phyloP scores from a whole-genome alignment of 2,113 vertebrate species.

The Nothoprocta pentlandii region DNA sequence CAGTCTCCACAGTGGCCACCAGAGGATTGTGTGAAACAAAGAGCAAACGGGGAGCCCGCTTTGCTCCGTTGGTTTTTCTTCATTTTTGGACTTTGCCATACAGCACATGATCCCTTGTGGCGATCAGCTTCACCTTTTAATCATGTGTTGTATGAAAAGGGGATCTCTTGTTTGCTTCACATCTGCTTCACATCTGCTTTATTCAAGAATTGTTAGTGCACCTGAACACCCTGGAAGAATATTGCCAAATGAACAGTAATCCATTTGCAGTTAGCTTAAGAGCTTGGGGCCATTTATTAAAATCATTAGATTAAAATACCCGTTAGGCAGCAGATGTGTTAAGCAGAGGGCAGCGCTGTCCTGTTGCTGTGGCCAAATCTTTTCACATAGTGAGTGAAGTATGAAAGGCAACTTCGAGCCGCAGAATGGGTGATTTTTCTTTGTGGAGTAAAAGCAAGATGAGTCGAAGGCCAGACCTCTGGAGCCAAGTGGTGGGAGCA shows the following conservation, averaged over 20 bases:
- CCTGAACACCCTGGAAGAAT: not conserved
- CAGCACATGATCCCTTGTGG: not conserved
- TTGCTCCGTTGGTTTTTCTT: not conserved
- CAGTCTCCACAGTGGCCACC: not conserved
- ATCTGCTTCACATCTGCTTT: not conserved
- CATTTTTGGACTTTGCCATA: not conserved
- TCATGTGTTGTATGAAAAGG: not conserved
- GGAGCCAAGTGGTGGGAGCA: too few species aligned
- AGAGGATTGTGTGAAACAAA: not conserved
- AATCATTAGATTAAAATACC: not conserved
- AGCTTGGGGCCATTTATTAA: not conserved
- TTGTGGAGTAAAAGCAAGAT: not conserved
- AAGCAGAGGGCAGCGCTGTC: not conserved
- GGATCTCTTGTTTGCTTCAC: not conserved
- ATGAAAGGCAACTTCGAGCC: not conserved
- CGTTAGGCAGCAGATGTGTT: not conserved
- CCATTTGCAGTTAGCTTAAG: not conserved
- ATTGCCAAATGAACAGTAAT: not conserved
- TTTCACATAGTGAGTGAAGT: not conserved
- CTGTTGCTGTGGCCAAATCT: not conserved
- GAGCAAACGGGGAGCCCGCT: not conserved
- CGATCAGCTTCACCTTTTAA: not conserved
- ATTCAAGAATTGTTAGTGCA: not conserved
- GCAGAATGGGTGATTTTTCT: not conserved
- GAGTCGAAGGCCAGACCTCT: not conserved